Base-by-base conservation (phyloP, 2,113 vertebrate species). In the Macroglossus sobrinus region DNA sequence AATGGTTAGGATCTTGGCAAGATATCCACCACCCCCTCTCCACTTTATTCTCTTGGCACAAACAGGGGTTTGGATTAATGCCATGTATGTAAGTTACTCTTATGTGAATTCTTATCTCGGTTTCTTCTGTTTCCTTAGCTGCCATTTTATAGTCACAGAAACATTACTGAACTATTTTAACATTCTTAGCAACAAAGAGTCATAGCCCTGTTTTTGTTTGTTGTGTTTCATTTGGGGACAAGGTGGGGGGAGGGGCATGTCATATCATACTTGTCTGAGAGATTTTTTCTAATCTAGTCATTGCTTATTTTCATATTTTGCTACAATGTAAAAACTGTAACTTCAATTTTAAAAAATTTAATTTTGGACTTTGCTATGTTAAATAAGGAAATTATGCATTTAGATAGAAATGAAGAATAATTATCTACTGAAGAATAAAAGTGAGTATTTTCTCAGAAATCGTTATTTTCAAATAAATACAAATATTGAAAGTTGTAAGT, bases 81-180 rank as follows among this genome's bases (percentile, higher is more conserved):
- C 68, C 87, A 87, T 88, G 7, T 43, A 95, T 95, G 84, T 90
- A 71, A 95, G 55, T 85, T 93, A 55, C 59, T 81, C 19, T 96
- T 78, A 55, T 61, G 19, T 84, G 76, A 93, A 55, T 93, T 94
- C 57, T 91, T 90, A 89, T 92, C 78, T 93, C 47, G 53, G 7
- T 96, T 91, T 40, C 64, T 96, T 85, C 30, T 63, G 0, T 35
- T 94, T 97, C 94, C 86, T 97, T 97, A 38, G 72, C 24, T 97
- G 74, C 71, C 10, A 1, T 96, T 91, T 91, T 72, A 89, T 89
- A 91, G 24, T 89, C 43, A 64, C 15, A 84, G 69, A 93, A 95
- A 94, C 50, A 93, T 97, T 94, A 40, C 45, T 95, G 59, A 94
- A 81, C 45, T 94, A 53, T 71, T 94, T 95, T 22, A 75, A 61